A percentile compares a stretch with the other conserved stretches of the same genome.
Conservation (phyloP, 2,888 invertebrate species). For the Acrobasis consociella region DNA sequence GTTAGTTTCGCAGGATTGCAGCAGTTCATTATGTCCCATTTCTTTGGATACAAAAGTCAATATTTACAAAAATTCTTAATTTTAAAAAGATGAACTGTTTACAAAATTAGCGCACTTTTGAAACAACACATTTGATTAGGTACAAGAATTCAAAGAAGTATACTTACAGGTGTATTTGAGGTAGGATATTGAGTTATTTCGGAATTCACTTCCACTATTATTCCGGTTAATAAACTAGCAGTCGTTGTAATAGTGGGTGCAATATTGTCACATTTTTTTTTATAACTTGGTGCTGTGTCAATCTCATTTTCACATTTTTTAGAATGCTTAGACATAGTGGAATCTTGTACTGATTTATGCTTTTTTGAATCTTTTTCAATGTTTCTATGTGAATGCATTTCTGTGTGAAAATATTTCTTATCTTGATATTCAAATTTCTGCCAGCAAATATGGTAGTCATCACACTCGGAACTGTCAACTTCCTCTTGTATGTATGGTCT, state of each 20-base stretch:
- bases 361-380: neutral
- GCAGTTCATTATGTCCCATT: neutral
- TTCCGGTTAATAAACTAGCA: neutral
- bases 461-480: neutral
- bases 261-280: neutral
- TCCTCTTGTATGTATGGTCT: slow-evolving; percentile 18
- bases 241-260: neutral
- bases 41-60: neutral
- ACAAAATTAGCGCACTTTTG: neutral
- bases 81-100: neutral
- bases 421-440: neutral
- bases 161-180: neutral
- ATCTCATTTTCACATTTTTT: neutral
- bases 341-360: neutral
- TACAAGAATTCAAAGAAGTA: neutral
- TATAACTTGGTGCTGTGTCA: neutral
- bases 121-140: too few relatives aligned
- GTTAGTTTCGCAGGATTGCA: neutral
- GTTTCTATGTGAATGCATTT: neutral
- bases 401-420: neutral
- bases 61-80: neutral
- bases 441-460: slow-evolving; percentile 17
- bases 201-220: neutral
- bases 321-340: neutral
- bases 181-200: neutral